Conservation (phyloP, 2,113 vertebrate genomes). For the Semnornis frantzii region DNA sequence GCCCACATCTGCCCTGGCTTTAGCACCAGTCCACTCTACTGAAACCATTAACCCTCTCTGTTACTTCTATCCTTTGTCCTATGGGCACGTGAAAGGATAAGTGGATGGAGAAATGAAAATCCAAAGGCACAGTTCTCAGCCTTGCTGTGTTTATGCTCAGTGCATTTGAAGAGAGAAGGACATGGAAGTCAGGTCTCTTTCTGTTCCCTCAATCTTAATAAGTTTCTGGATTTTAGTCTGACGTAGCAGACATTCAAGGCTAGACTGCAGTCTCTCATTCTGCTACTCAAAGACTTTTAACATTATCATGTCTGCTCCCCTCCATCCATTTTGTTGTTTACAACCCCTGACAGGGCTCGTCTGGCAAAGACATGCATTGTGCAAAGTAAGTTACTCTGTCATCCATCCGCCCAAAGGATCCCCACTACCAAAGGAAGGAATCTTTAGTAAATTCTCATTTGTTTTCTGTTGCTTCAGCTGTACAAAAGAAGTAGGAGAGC, state of each 20-base stretch:
- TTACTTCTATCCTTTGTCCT: not conserved
- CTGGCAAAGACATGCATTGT: not conserved
- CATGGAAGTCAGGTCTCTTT: not conserved
- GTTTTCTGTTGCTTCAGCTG: slow-evolving; percentile 11
- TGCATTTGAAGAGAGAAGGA: not conserved
- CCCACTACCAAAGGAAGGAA: not conserved
- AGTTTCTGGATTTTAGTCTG: not conserved
- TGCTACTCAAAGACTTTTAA: not conserved
- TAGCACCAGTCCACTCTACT: slow-evolving; percentile 1
- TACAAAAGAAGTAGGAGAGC: not conserved
- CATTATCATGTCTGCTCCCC: not conserved
- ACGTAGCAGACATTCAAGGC: not conserved
- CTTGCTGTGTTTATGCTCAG: not conserved
- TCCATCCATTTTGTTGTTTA: not conserved
- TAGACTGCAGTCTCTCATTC: not conserved
- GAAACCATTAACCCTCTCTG: slow-evolving; percentile 31
- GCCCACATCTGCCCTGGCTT: slow-evolving; percentile 13
- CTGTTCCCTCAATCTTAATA: not conserved
- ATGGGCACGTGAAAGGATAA: not conserved
- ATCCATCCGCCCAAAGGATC: not conserved
- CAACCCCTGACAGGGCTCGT: not conserved
- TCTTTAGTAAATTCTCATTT: not conserved
- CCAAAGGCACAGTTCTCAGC: not conserved
- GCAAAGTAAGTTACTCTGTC: not conserved
- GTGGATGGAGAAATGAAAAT: not conserved